Conservation (phyloP, 1,140 invertebrate species). For the Cylas formicarius region DNA sequence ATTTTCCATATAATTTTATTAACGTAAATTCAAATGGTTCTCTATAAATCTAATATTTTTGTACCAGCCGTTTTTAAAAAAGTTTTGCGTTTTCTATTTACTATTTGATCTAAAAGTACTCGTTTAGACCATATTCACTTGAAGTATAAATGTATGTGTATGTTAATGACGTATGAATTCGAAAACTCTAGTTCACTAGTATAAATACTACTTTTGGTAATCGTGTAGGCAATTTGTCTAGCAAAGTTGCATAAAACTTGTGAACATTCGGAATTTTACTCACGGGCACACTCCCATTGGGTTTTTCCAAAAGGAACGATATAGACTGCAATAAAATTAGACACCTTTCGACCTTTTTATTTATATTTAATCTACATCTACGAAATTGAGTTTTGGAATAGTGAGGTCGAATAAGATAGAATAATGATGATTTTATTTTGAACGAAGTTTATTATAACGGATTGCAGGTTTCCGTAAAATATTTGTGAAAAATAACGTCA, state of each 20-base stretch:
- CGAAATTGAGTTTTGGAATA: too few species aligned
- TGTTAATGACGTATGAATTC: constrained; percentile 10
- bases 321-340: constrained; percentile 33
- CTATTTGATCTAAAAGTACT: constrained; percentile 14
- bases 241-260: constrained; percentile 21
- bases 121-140: neutral
- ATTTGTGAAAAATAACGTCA: too few species aligned
- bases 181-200: constrained; percentile 17
- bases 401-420: constrained; percentile 8
- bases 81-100: constrained; percentile 20
- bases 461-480: too few species aligned
- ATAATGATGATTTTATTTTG: neutral
- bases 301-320: constrained; percentile 31
- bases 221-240: constrained; percentile 20
- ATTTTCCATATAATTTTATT: constrained; percentile 4
- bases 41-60: neutral
- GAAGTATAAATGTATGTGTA: constrained; percentile 12
- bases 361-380: too few species aligned
- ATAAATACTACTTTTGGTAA: constrained; percentile 23
- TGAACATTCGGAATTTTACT: constrained; percentile 22
- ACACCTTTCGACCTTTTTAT: too few species aligned
- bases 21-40: neutral
- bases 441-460: neutral
- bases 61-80: constrained; percentile 15
- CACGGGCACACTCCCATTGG: constrained; percentile 34